These are phyloP conservation scores for Apus apus DNA, from an alignment of 2,113 vertebrate species.

Conservation along the genomic window DNA sequence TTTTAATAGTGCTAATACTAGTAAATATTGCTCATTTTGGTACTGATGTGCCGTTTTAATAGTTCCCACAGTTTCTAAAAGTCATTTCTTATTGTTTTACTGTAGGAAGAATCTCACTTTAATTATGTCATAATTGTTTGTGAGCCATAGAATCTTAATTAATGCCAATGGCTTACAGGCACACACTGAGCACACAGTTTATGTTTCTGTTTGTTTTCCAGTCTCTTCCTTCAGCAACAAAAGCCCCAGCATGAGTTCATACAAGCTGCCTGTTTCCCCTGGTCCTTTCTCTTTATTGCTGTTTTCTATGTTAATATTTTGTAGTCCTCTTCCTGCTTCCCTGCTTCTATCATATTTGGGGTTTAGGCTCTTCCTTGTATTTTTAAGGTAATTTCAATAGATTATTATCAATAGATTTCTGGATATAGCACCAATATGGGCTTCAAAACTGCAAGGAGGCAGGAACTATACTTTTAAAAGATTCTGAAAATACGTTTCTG, in stretches of 20 bases:
- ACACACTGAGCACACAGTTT: conserved; percentile 69
- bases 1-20: conserved; percentile 82
- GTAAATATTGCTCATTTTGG: conserved; percentile 86
- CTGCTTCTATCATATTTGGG: neutral
- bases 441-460: neutral
- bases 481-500: neutral
- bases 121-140: conserved; percentile 87
- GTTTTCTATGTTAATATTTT: neutral
- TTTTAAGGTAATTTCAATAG: neutral
- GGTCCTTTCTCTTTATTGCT: neutral
- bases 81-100: conserved; percentile 84
- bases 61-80: conserved; percentile 80
- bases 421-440: accelerated
- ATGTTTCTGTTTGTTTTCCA: conserved; percentile 73
- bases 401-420: neutral
- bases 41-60: conserved; percentile 80
- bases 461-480: neutral
- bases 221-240: conserved; percentile 51
- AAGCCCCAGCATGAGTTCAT: conserved; percentile 11
- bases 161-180: conserved; percentile 81
- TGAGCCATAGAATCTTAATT: conserved; percentile 85
- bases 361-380: neutral
- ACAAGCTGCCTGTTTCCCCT: neutral
- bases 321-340: neutral
- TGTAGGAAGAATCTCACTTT: conserved; percentile 82